Conservation (phyloP, 2,888 invertebrate genomes). For the Steromphala cineraria region DNA sequence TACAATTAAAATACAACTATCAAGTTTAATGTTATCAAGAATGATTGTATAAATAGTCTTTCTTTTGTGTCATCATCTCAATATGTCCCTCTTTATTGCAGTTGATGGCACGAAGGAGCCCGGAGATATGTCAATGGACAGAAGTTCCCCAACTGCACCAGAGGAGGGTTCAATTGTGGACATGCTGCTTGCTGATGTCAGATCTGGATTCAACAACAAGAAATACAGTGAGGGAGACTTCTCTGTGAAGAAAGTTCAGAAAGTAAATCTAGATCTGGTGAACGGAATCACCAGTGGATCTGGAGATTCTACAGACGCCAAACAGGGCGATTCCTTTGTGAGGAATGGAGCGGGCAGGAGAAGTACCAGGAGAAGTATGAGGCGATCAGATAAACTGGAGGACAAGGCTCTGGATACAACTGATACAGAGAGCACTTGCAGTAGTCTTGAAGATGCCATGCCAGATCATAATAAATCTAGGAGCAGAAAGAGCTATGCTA, state of each 20-base stretch:
- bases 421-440: constrained; percentile 46
- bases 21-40: no score
- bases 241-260: constrained; percentile 65
- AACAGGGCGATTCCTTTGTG: constrained; percentile 39
- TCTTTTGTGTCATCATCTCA: no score
- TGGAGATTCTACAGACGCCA: constrained; percentile 17
- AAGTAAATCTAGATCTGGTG: constrained; percentile 53
- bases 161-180: constrained; percentile 69
- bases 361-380: constrained; percentile 49
- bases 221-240: constrained; percentile 64
- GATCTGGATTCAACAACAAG: constrained; percentile 66
- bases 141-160: constrained; percentile 30
- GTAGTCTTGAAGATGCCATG: constrained; percentile 39
- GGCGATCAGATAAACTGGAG: constrained; percentile 14
- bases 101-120: constrained; percentile 38
- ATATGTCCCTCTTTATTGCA: constrained; percentile 20
- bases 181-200: constrained; percentile 68
- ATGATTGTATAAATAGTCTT: no score
- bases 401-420: constrained; percentile 31
- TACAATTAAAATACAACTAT: no score
- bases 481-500: constrained; percentile 51
- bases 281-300: constrained; percentile 34
- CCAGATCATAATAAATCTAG: constrained; percentile 40
- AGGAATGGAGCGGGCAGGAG: constrained; percentile 53
- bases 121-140: constrained; percentile 39